Percentiles rank a stretch among this genome's conserved stretches.
Conservation (phyloP, 2,113 vertebrate genomes). For the Ammodytes dubius region DNA sequence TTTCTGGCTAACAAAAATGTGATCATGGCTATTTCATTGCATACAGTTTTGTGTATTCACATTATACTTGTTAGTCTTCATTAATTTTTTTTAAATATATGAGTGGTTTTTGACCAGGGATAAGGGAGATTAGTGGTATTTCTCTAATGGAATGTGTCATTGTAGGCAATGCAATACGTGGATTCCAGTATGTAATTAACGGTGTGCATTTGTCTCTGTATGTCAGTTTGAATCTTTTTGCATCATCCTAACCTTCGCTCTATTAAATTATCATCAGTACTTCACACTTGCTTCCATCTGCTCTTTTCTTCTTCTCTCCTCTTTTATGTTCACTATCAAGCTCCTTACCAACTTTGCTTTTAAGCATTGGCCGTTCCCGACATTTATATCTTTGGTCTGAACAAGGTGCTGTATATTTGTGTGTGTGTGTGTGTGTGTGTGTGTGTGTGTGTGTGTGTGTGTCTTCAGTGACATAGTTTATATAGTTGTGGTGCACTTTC, state of each 20-base stretch:
- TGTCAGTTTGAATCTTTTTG: conserved; percentile 21
- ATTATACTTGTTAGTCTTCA: too few species aligned
- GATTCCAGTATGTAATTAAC: background rate
- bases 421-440: background rate
- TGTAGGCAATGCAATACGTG: background rate
- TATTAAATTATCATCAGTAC: conserved; percentile 26
- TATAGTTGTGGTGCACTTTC: conserved; percentile 35
- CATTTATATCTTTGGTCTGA: conserved; percentile 17
- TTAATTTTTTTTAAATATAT: too few species aligned
- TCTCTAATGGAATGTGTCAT: background rate
- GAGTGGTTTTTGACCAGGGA: background rate
- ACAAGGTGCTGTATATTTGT: background rate
- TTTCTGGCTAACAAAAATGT: background rate
- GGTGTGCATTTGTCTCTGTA: background rate
- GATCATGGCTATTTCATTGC: background rate
- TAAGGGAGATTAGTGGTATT: background rate
- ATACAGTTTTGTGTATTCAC: background rate
- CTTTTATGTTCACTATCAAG: conserved; percentile 17
- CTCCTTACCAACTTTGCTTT: conserved; percentile 19
- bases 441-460: background rate
- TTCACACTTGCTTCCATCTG: conserved; percentile 17
- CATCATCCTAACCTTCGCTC: conserved; percentile 1
- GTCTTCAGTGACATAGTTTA: conserved; percentile 1
- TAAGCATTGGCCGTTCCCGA: background rate
- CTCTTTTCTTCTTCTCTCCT: background rate